Evolutionary conservation across 1,140 invertebrate species (phyloP).

Genomic region (Orchestia grillus): DNA sequence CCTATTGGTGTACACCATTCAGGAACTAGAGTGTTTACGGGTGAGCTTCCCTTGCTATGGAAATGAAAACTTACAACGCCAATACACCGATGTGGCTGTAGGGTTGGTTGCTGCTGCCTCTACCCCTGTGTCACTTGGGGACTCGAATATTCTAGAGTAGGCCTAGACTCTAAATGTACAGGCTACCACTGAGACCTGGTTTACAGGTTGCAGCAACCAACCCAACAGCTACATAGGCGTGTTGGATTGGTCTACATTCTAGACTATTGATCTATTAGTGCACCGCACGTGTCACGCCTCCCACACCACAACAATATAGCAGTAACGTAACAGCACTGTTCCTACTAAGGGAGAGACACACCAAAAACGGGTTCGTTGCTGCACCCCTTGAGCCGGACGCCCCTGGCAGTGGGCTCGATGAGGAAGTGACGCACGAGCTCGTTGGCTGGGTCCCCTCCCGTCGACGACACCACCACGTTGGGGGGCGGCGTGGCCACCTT

Average conservation of each 20-base stretch:
- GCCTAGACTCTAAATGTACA: no score
- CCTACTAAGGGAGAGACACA: conserved; percentile 41
- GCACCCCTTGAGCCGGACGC: conserved; percentile 95
- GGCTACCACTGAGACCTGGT: no score
- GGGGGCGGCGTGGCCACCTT: conserved; percentile 89
- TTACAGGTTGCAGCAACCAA: not conserved
- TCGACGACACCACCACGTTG: conserved; percentile 72
- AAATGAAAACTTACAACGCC: not conserved
- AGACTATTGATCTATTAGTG: no score
- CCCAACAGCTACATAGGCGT: no score
- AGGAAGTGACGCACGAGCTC: conserved; percentile 96
- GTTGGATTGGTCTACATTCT: no score
- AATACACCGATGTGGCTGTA: not conserved
- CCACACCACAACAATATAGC: not conserved
- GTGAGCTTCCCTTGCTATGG: not conserved
- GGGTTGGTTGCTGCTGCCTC: not conserved
- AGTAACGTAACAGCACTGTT: not conserved
- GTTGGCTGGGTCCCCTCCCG: conserved; percentile 77
- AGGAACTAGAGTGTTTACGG: not conserved
- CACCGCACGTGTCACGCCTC: no score
- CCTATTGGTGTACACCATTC: not conserved
- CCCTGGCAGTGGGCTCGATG: conserved; percentile 94
- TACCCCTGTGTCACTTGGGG: no score
- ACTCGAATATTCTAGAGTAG: no score
- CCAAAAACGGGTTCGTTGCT: conserved; percentile 96